Conservation (phyloP, 2,888 invertebrate genomes). For the Melanchra persicariae region DNA sequence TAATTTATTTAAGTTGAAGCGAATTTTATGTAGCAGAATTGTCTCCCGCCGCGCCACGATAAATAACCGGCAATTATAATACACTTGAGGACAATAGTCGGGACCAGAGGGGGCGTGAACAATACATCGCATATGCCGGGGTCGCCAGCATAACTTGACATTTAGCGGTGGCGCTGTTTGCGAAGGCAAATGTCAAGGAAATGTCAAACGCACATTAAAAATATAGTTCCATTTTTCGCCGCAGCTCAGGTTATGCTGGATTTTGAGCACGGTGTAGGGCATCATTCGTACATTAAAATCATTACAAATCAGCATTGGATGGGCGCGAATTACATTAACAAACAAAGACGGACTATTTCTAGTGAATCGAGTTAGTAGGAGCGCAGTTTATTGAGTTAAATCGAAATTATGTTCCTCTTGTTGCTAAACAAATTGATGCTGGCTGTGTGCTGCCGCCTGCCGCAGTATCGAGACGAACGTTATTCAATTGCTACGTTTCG, state of each 20-base stretch:
- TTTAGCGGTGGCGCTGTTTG: conserved; percentile 44
- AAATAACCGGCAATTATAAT: conserved; percentile 85
- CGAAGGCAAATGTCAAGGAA: conserved; percentile 22
- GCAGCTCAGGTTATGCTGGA: conserved; percentile 13
- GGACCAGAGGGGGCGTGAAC: conserved; percentile 74
- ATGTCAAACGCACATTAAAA: conserved; percentile 7
- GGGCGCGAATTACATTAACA: conserved; percentile 82
- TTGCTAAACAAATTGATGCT: conserved; percentile 75
- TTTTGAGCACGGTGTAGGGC: conserved; percentile 48
- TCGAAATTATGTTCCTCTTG: conserved; percentile 86
- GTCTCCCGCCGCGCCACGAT: conserved; percentile 76
- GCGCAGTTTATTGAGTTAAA: conserved; percentile 84
- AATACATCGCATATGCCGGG: conserved; percentile 69
- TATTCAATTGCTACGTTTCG: conserved; percentile 64
- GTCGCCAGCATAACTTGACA: conserved; percentile 46
- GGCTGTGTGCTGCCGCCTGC: conserved; percentile 11
- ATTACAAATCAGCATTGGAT: conserved; percentile 86
- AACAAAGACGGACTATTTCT: conserved; percentile 82
- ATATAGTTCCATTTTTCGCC: conserved; percentile 18
- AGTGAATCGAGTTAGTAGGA: conserved; percentile 71
- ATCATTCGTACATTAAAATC: conserved; percentile 85
- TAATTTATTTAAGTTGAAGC: conserved; percentile 62
- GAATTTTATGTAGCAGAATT: conserved; percentile 68
- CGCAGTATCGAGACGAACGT: conserved; percentile 46
- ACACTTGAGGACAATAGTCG: conserved; percentile 78